Conservation (phyloP, 2,888 invertebrate genomes). For the Eumacrocentrus americanus region DNA sequence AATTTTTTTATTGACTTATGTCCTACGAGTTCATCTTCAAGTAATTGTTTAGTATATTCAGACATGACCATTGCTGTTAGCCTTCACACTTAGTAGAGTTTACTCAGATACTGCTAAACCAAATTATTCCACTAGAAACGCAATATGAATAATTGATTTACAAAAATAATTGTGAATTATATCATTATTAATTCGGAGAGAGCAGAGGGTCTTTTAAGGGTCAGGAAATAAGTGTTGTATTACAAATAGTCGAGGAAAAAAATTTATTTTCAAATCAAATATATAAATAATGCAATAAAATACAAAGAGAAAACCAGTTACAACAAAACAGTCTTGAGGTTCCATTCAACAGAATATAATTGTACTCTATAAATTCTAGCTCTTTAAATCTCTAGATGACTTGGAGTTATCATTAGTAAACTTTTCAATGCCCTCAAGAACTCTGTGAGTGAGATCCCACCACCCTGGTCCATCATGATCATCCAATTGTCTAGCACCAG, state of each 20-base stretch:
- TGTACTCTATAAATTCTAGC: background rate
- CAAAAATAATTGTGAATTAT: too few relatives aligned
- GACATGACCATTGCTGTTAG: too few relatives aligned
- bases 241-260: background rate
- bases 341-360: background rate
- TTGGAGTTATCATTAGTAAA: conserved; percentile 17
- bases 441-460: conserved; percentile 43
- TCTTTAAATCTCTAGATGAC: background rate
- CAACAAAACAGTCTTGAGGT: background rate
- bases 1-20: too few relatives aligned
- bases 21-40: too few relatives aligned
- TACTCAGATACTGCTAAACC: too few relatives aligned
- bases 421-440: conserved; percentile 47
- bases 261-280: background rate
- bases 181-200: too few relatives aligned
- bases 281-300: background rate
- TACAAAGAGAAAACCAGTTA: background rate
- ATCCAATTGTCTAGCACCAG: conserved; percentile 26
- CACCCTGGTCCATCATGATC: conserved; percentile 37
- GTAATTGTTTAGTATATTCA: too few relatives aligned
- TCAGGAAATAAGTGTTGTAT: too few relatives aligned
- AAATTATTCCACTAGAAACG: too few relatives aligned
- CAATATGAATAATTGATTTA: too few relatives aligned
- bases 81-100: too few relatives aligned
- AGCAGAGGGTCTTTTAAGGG: too few relatives aligned